phyloP scores from a whole-genome alignment of 2,113 vertebrate species.

The Mystacornis crossleyi region DNA sequence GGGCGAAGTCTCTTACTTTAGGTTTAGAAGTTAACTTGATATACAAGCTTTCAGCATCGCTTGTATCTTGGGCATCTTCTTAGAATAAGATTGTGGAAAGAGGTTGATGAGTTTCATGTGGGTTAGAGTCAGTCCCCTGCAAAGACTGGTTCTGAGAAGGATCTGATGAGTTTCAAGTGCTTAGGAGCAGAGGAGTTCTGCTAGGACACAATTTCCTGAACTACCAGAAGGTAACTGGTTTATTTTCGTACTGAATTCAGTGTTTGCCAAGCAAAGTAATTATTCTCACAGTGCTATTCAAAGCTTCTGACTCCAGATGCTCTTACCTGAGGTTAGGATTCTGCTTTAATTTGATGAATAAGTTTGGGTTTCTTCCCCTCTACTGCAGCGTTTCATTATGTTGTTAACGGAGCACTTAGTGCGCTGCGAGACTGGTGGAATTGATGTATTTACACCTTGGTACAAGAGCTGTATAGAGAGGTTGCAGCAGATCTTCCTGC shows the following conservation, averaged over 20 bases:
- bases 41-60: neutral
- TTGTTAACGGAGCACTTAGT: conserved; percentile 95
- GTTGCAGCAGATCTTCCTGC: conserved; percentile 95
- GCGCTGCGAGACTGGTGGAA: conserved; percentile 91
- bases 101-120: neutral
- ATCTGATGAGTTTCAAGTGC: neutral
- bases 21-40: neutral
- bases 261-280: neutral
- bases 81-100: neutral
- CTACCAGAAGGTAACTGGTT: neutral
- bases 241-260: neutral
- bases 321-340: neutral
- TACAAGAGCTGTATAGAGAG: conserved; percentile 96
- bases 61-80: neutral
- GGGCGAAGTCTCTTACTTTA: neutral
- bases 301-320: neutral
- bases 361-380: neutral
- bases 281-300: neutral
- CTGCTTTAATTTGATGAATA: neutral
- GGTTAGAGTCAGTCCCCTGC: neutral
- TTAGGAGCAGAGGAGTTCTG: neutral
- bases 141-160: neutral
- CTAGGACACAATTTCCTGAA: neutral
- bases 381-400: conserved; percentile 95
- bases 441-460: conserved; percentile 93